Percentiles rank a stretch among this genome's conserved stretches.
Evolutionary conservation across 2,797 vertebrate genomes (phyloP).

Genomic region (Chromobotia macracanthus): DNA sequence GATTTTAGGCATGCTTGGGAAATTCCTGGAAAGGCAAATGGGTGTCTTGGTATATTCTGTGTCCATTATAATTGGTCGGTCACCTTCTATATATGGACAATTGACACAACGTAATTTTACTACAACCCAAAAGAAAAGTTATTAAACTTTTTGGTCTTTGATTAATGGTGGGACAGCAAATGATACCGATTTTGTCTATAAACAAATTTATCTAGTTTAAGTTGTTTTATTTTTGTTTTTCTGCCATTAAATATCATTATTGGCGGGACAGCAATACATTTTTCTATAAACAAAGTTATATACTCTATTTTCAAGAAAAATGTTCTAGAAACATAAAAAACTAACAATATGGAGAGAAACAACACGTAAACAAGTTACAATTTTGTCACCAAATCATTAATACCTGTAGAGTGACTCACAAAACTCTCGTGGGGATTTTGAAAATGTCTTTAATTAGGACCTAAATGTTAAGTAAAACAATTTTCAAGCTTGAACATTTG

Average conservation of each 20-base stretch:
- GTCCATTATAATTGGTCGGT: conserved; percentile 17
- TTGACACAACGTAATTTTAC: neutral
- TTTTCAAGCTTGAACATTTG: neutral
- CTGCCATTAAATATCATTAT: too few species aligned
- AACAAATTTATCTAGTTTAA: too few species aligned
- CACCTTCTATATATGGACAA: neutral
- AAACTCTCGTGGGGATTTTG: neutral
- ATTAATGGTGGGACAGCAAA: too few species aligned
- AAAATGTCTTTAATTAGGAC: neutral
- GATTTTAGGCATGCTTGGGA: neutral
- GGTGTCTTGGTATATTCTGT: neutral
- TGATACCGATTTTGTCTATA: neutral
- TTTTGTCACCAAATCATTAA: neutral
- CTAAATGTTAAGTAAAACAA: neutral
- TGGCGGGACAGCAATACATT: too few species aligned
- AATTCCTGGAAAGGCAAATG: neutral
- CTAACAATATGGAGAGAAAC: neutral
- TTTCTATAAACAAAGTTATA: too few species aligned
- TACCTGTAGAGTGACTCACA: neutral
- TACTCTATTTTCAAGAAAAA: too few species aligned
- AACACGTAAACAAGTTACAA: neutral
- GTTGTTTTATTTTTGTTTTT: neutral
- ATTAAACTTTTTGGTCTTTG: neutral
- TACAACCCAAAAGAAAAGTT: neutral
- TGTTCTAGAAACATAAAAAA: neutral